Base-by-base conservation (phyloP, 2,888 invertebrate species). In the Adela reaumurella region DNA sequence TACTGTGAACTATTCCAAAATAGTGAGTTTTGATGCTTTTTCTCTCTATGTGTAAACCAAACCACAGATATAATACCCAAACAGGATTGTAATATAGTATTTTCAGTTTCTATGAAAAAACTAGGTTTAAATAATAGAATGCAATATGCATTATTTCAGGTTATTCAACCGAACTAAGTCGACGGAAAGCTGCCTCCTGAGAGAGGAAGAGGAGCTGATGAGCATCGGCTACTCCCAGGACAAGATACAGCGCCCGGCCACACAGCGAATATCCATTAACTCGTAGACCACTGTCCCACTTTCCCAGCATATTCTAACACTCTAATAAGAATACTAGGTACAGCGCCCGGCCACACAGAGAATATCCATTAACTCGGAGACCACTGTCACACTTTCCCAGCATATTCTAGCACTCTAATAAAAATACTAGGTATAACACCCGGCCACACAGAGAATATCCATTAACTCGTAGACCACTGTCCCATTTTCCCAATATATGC, bases 141-240 rank as follows among this genome's bases (percentile, higher is more conserved):
- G 11, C 24, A 2, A 45, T 8, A 16, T 47, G 19, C n/a, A 29
- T 45, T 49, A 10, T 49, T 16, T 46, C 46, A 56, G 79, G 59
- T 59, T 77, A 11, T 74, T 80, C 56, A 65, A 70, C 45, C 65
- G 76, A 52, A 70, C 59, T 54, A 78, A 78, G 47, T 56, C 67
- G 16, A 65, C 56, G 8, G 72, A 73, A 1, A 68, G 68, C 1
- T 68, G 74, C 46, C 62, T 80, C 0, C 54, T 79, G 19, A 73
- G 70, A 59, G 76, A 74, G 45, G 79, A 80, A 3, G 79, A 80
- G 51, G 76, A 78, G 56, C 55, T 76, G 52, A 65, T 78, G 59
- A 68, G 74, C 0, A 77, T 80, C 50, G 76, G 77, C 5, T 79
- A 79, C 59, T 78, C 24, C 5, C 5, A 11, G 11, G n/a, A 35